These are phyloP conservation scores for Bambusicola thoracicus DNA, from an alignment of 2,113 vertebrate genomes.

Conservation along the genomic window DNA sequence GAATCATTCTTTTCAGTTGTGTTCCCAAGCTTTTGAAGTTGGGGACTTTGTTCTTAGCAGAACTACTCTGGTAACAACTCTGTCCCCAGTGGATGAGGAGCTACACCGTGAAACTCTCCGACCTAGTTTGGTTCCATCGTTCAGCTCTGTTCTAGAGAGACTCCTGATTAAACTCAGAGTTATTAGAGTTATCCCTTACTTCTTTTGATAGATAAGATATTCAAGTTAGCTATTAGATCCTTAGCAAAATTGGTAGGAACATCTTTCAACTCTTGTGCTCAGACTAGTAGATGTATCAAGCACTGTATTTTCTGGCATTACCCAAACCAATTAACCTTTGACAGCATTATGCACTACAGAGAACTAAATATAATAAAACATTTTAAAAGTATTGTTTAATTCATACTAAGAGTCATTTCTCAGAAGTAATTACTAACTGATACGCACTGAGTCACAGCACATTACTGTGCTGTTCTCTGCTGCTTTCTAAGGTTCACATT, in stretches of 20 bases:
- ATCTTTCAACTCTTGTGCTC: not conserved
- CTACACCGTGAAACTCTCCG: not conserved
- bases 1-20: not conserved
- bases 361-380: conserved; percentile 36
- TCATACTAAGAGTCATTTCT: not conserved
- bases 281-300: not conserved
- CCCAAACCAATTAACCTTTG: conserved; percentile 68
- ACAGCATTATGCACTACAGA: not conserved
- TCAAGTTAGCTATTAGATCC: not conserved
- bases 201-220: not conserved
- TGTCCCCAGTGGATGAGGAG: not conserved
- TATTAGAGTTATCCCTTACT: not conserved
- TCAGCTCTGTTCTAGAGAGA: not conserved
- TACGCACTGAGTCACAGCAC: not conserved
- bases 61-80: conserved; percentile 51
- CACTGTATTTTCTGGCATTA: not conserved
- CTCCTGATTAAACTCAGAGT: not conserved
- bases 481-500: not conserved
- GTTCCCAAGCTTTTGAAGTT: conserved; percentile 30
- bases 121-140: not conserved
- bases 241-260: not conserved
- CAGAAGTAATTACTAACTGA: not conserved
- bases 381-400: conserved; percentile 18
- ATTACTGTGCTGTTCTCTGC: not conserved
- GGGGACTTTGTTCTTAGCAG: conserved; percentile 60